These are phyloP conservation scores for Rallus limicola DNA, from an alignment of 2,113 vertebrate genomes.

Conservation along the genomic window DNA sequence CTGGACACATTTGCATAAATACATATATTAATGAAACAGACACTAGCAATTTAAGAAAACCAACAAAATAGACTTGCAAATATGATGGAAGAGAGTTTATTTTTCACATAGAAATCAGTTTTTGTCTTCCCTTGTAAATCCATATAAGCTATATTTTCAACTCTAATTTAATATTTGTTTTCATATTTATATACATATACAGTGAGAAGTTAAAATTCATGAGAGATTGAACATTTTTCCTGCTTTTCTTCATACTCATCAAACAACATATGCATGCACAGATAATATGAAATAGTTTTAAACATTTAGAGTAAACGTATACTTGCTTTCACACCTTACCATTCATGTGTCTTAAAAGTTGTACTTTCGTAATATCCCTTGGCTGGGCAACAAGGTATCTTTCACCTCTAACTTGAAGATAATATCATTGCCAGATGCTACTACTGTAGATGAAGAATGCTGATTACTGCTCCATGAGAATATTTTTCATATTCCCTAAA, in stretches of 20 bases:
- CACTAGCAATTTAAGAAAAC: not conserved
- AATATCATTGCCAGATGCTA: not conserved
- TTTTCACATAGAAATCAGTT: not conserved
- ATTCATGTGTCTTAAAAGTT: not conserved
- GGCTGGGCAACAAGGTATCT: not conserved
- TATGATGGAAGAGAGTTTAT: not conserved
- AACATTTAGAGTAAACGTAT: not conserved
- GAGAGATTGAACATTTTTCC: not conserved
- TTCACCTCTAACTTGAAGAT: not conserved
- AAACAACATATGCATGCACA: not conserved
- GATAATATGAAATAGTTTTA: not conserved
- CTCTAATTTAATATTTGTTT: not conserved
- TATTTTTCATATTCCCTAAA: not conserved
- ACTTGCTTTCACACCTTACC: not conserved
- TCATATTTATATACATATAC: not conserved
- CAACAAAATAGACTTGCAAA: not conserved
- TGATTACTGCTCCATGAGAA: not conserved
- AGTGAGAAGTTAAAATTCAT: not conserved
- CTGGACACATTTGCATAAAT: not conserved
- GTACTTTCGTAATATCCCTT: not conserved
- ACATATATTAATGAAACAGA: not conserved
- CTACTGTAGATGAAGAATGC: not conserved
- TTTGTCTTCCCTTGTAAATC: not conserved
- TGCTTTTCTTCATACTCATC: not conserved
- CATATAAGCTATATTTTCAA: not conserved